Base-by-base conservation (phyloP, 2,888 invertebrate species). In the Apotomis turbidana region DNA sequence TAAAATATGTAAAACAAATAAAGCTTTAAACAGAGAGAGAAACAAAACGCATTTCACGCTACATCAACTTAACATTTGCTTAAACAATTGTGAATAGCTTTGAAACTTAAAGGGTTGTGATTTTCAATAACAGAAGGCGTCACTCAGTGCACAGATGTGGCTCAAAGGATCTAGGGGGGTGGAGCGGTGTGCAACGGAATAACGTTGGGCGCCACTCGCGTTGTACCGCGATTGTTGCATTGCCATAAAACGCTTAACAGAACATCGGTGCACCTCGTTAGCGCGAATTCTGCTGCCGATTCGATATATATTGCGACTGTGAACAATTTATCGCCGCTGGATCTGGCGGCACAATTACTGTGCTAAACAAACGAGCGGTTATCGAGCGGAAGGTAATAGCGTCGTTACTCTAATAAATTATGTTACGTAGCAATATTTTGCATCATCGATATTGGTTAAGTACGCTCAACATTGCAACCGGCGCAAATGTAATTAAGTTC, bases 311-410 rank as follows among this genome's bases (percentile, higher is more conserved):
- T 86, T 85, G 82, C 81, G 82, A 78, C 80, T 76, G 81, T 81
- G 82, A 86, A 87, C 81, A 86, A 87, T 87, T 87, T 87, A 86
- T 89, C 81, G 83, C 74, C 74, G 76, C 76, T 80, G 78, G 80
- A 85, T 86, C 83, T 82, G 80, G 81, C 83, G 83, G 83, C 81
- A 83, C 82, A 86, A 87, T 87, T 86, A 86, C 83, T 79, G 77
- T 78, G 77, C 82, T 83, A 81, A 88, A 85, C 83, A 86, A 88
- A 87, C 84, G 81, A 80, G 81, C 81, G 83, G 83, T 86, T 83
- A 85, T 83, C 80, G 80, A 79, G 79, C 76, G 76, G 77, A 76
- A 77, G 79, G 74, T 79, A 75, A 78, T 71, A 78, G 75, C 77
- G 75, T 76, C 76, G 77, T 78, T 77, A 78, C 76, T 79, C 77